These are phyloP conservation scores for Anastatus disparis DNA, from an alignment of 1,140 invertebrate genomes.

Conservation along the genomic window DNA sequence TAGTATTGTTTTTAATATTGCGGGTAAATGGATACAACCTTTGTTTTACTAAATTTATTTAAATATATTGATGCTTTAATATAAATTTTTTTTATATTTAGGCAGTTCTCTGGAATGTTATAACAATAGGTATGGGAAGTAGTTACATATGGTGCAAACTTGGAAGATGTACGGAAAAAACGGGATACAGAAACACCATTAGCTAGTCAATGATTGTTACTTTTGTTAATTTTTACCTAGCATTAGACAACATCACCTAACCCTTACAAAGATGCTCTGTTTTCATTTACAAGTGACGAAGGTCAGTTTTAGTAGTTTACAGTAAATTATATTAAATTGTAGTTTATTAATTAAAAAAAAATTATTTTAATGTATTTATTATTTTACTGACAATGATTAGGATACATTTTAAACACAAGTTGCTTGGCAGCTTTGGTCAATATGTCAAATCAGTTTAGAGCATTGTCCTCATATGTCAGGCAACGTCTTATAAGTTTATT, in stretches of 20 bases:
- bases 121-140: conserved; percentile 73
- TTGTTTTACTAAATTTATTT: too few relatives aligned
- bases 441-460: conserved; percentile 94
- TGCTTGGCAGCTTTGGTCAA: conserved; percentile 97
- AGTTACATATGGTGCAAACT: conserved; percentile 55
- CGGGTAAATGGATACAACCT: conserved; percentile 67
- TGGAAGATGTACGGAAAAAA: conserved; percentile 60
- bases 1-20: conserved; percentile 86
- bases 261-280: conserved; percentile 86
- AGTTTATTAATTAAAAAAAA: too few relatives aligned
- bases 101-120: conserved; percentile 86
- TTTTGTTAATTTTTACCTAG: conserved; percentile 90
- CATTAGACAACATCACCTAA: conserved; percentile 85
- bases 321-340: not conserved
- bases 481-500: conserved; percentile 91
- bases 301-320: conserved; percentile 56
- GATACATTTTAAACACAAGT: conserved; percentile 96
- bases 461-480: conserved; percentile 95
- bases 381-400: too few relatives aligned
- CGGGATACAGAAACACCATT: conserved; percentile 73
- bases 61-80: too few relatives aligned
- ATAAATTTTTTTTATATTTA: conserved; percentile 47
- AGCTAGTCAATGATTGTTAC: conserved; percentile 87
- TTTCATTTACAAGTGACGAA: conserved; percentile 81
- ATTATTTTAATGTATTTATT: too few relatives aligned